Evolutionary conservation across 2,888 invertebrate species (phyloP).

Genomic region (Cecidostiba fungosa): DNA sequence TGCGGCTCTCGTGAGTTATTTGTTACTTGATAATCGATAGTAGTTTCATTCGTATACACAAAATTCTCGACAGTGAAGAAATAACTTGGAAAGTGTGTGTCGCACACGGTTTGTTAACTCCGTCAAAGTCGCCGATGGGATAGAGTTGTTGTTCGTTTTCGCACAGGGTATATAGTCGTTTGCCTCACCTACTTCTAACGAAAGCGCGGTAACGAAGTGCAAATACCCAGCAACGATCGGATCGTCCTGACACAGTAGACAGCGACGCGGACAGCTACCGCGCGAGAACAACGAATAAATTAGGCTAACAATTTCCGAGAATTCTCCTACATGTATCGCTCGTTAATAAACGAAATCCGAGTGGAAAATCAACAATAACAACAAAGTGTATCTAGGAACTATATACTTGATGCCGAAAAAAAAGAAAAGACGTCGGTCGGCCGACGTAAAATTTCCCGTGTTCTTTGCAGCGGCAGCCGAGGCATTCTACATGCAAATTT

Average conservation of each 20-base stretch:
- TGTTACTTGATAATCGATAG: not conserved
- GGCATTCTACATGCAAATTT: slow-evolving; percentile 80
- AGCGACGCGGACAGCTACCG: slow-evolving; percentile 42
- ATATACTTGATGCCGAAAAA: not conserved
- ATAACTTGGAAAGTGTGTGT: not conserved
- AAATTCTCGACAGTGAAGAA: too few relatives aligned
- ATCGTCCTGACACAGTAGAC: slow-evolving; percentile 67
- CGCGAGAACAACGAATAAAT: slow-evolving; percentile 62
- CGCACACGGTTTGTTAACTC: slow-evolving; percentile 29
- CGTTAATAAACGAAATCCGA: not conserved
- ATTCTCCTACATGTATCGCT: not conserved
- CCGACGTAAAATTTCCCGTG: slow-evolving; percentile 53
- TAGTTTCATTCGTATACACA: not conserved
- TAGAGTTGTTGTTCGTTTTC: slow-evolving; percentile 44
- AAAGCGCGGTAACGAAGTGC: slow-evolving; percentile 61
- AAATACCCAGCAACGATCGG: slow-evolving; percentile 70
- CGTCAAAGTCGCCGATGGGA: not conserved
- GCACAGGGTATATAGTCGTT: slow-evolving; percentile 28
- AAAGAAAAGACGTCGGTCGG: slow-evolving; percentile 32
- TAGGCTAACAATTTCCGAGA: slow-evolving; percentile 59
- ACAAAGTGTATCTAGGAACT: too few relatives aligned
- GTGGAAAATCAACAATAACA: not conserved
- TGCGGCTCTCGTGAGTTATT: slow-evolving; percentile 11
- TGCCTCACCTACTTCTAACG: slow-evolving; percentile 46
- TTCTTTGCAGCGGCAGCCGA: slow-evolving; percentile 65